Evolutionary conservation across 2,797 vertebrate species (phyloP).

Genomic region (Scolopax rusticola): DNA sequence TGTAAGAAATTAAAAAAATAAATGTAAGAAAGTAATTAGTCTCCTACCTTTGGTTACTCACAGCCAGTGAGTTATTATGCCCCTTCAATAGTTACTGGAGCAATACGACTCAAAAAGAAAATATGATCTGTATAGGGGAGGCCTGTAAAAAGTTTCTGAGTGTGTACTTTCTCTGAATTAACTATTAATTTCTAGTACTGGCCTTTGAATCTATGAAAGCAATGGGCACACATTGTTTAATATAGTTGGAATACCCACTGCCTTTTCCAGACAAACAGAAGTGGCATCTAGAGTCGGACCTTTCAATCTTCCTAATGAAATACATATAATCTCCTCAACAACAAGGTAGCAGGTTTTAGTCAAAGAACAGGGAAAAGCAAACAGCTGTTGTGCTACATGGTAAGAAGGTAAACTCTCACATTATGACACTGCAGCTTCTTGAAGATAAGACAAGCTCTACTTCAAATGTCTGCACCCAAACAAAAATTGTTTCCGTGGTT

Average conservation of each 20-base stretch:
- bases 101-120: not conserved
- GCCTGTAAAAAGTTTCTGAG: not conserved
- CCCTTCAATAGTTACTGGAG: not conserved
- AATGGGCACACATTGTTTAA: not conserved
- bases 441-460: not conserved
- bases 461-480: not conserved
- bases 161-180: not conserved
- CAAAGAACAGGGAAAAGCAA: not conserved
- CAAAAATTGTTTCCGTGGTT: not conserved
- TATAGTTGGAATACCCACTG: not conserved
- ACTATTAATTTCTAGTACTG: not conserved
- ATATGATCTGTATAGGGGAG: not conserved
- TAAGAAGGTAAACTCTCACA: not conserved
- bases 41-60: not conserved
- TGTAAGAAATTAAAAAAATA: not conserved
- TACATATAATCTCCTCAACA: not conserved
- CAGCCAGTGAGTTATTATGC: not conserved
- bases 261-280: not conserved
- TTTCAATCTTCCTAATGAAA: not conserved
- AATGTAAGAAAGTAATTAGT: not conserved
- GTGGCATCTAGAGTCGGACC: not conserved
- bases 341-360: not conserved
- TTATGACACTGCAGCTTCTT: not conserved
- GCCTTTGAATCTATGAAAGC: not conserved
- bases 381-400: not conserved